Conservation (phyloP, 2,113 vertebrate species). For the Rhizomys pruinosus region DNA sequence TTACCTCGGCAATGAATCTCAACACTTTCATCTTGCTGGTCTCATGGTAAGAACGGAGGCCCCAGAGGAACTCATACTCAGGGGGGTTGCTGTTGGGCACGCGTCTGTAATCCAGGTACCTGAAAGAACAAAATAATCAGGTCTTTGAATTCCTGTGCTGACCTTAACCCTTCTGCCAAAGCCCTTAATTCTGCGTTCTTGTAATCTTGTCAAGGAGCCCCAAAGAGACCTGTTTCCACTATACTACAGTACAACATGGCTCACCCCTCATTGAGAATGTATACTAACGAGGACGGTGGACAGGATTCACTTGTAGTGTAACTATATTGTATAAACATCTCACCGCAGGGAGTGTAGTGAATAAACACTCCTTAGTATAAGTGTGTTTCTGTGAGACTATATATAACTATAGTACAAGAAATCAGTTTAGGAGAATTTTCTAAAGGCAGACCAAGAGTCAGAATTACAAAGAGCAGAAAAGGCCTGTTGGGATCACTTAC, state of each 20-base stretch:
- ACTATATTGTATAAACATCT: conserved; percentile 13
- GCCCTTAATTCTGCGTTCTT: conserved; percentile 17
- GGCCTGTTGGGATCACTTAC: conserved; percentile 66
- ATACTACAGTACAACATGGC: neutral
- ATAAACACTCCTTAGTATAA: neutral
- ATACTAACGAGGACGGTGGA: neutral
- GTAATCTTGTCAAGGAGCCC: conserved; percentile 22
- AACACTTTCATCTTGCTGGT: conserved; percentile 91
- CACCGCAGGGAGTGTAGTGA: neutral
- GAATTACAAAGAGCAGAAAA: conserved; percentile 20
- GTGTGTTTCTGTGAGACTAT: neutral
- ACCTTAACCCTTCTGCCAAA: neutral
- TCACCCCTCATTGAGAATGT: conserved; percentile 4
- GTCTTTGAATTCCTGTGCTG: neutral
- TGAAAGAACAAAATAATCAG: conserved; percentile 50
- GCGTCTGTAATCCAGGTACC: conserved; percentile 88
- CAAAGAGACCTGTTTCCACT: neutral
- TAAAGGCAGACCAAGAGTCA: neutral
- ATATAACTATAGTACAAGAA: neutral
- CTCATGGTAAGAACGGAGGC: conserved; percentile 88
- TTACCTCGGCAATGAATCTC: conserved; percentile 90
- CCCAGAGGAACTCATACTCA: conserved; percentile 90
- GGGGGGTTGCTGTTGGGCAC: conserved; percentile 90
- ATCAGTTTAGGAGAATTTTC: conserved; percentile 16
- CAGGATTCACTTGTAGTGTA: neutral